Evolutionary conservation across 2,113 vertebrate genomes (phyloP), one percentile per base, ranked within the genome.

Genomic region (Perca fluviatilis): DNA sequence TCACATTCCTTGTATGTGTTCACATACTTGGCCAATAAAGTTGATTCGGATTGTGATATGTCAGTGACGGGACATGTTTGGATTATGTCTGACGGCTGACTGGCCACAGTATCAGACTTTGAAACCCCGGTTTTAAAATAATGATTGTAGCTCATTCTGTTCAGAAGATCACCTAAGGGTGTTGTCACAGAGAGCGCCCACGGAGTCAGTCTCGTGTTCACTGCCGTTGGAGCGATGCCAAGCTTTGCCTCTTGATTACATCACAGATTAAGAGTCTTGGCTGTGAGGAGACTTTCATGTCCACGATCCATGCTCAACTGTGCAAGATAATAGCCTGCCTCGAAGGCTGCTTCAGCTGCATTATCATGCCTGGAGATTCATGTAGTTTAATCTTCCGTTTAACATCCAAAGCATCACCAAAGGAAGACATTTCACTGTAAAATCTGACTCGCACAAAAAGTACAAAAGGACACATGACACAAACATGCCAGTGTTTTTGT

Each of bases 221-320:
- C 57, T 60, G 72, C 74, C 56, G 36, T 5, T 74, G 72, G 65
- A 79, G 67, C 63, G 0, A 51, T 13, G 80, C 60, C 84, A 74
- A 71, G 66, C 74, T 85, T 72, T 73, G 67, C 83, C 49, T 86
- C 86, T 69, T 74, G 65, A 88, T 93, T 87, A 87, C 84, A 91
- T 86, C 90, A 90, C 76, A 80, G 82, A 86, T 87, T 76, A 83
- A 40, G 66, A 84, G 68, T 64, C 74, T 79, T 80, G 74, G 75
- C 79, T 51, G 68, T 23, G n/a, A 74, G 40, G 53, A 87, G 82
- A 82, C 68, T 58, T 77, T 72, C 27, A 71, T 82, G 72, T 87
- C 74, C 62, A 74, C 58, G 43, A 60, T 66, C 56, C 77, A 25
- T 40, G 67, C 60, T 88, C 54, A 61, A 58, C 68, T 78, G 69